These are phyloP conservation scores for Gymnopithys bicolor DNA, from an alignment of 2,797 vertebrate genomes.

Conservation along the genomic window DNA sequence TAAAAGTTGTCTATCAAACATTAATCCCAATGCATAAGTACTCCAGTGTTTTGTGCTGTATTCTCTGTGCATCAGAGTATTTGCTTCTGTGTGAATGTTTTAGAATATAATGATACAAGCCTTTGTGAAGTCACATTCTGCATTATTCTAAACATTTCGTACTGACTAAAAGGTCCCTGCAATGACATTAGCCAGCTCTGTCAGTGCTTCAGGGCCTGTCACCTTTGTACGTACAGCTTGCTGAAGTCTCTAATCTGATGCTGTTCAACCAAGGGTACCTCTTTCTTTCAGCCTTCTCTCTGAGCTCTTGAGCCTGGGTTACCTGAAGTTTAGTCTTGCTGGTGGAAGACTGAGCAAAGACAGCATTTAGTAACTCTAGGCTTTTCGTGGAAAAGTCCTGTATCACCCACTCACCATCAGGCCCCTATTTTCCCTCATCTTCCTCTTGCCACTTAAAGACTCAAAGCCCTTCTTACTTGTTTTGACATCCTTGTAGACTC, in stretches of 20 bases:
- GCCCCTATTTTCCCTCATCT: not conserved
- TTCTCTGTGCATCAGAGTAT: not conserved
- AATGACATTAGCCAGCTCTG: not conserved
- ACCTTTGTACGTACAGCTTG: not conserved
- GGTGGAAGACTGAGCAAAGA: not conserved
- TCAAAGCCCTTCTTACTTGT: not conserved
- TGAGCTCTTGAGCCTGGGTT: not conserved
- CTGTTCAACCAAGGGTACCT: not conserved
- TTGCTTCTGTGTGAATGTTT: not conserved
- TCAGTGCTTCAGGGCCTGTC: not conserved
- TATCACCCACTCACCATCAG: not conserved
- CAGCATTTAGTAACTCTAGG: not conserved
- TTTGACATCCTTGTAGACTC: not conserved
- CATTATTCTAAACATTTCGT: not conserved
- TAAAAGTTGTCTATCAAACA: not conserved
- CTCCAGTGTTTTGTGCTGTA: not conserved
- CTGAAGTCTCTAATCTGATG: not conserved
- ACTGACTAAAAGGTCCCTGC: not conserved
- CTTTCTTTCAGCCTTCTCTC: not conserved
- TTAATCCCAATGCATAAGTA: not conserved
- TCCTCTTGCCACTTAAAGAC: not conserved
- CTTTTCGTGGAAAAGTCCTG: not conserved
- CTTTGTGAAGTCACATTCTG: not conserved
- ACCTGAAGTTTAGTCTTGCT: not conserved
- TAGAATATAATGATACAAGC: not conserved